Percentiles rank a stretch among this genome's conserved stretches.
Conservation (phyloP, 2,888 invertebrate genomes). For the Philereme vetulata region DNA sequence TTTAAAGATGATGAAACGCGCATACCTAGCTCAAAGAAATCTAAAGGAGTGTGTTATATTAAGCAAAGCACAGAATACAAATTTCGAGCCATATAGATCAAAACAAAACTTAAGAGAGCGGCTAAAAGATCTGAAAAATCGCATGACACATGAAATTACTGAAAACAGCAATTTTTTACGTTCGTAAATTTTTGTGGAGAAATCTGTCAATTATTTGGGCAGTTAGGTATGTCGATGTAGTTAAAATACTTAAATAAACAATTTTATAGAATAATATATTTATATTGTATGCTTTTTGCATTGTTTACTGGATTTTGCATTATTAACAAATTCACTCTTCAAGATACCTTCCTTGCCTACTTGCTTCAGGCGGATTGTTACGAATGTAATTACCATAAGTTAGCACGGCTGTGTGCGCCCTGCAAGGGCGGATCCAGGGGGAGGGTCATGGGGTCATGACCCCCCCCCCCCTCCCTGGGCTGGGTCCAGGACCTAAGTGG, state of each 20-base stretch:
- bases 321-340: constrained; percentile 19
- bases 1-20: constrained; percentile 42
- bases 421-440: no score
- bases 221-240: neutral
- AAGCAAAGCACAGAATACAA: constrained; percentile 42
- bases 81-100: constrained; percentile 46
- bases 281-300: constrained; percentile 6
- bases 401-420: constrained; percentile 53
- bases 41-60: constrained; percentile 47
- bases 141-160: constrained; percentile 2
- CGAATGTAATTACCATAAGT: constrained; percentile 77
- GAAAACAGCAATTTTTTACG: neutral
- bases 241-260: neutral
- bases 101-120: no score
- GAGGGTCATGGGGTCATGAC: no score
- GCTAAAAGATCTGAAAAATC: no score
- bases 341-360: constrained; percentile 26
- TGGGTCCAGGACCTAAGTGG: no score
- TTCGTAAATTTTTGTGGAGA: no score
- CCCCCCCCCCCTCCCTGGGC: no score
- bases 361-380: constrained; percentile 62
- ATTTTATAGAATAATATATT: constrained; percentile 6
- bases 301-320: constrained; percentile 24
- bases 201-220: no score
- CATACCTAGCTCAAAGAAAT: constrained; percentile 44